Conservation (phyloP, 2,113 vertebrate species). For the Pitta sordida region DNA sequence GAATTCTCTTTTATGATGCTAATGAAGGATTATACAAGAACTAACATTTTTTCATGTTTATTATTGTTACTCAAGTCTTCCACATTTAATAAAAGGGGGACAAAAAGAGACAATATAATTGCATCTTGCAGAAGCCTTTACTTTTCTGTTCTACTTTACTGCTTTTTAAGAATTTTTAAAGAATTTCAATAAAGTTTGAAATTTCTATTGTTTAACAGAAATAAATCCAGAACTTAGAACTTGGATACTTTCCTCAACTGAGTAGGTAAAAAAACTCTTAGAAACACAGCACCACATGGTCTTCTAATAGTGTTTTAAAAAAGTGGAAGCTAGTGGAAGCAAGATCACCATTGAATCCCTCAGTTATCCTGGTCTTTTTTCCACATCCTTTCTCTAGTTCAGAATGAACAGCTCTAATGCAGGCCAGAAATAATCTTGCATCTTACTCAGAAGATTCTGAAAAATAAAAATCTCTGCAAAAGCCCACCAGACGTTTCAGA, state of each 20-base stretch:
- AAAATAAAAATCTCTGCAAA: background rate
- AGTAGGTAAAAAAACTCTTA: background rate
- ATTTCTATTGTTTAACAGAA: background rate
- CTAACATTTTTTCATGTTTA: constrained; percentile 25
- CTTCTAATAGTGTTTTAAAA: background rate
- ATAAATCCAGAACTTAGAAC: background rate
- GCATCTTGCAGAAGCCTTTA: background rate
- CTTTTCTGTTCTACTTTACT: background rate
- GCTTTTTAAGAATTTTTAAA: background rate
- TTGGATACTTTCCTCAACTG: background rate
- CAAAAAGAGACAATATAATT: constrained; percentile 15
- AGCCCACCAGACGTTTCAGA: background rate
- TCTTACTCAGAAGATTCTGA: background rate
- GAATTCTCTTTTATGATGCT: constrained; percentile 3
- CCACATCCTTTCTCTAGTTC: background rate
- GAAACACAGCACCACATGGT: background rate
- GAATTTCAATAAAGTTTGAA: background rate
- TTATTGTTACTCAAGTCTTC: constrained; percentile 21
- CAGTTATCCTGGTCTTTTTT: background rate
- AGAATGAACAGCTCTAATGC: background rate
- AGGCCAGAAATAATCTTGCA: background rate
- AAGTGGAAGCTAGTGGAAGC: background rate
- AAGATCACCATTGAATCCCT: background rate
- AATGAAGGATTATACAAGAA: constrained; percentile 10
- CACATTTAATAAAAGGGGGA: background rate